Conservation (phyloP, 1,140 invertebrate species). For the Drosophila nigrodunni region DNA sequence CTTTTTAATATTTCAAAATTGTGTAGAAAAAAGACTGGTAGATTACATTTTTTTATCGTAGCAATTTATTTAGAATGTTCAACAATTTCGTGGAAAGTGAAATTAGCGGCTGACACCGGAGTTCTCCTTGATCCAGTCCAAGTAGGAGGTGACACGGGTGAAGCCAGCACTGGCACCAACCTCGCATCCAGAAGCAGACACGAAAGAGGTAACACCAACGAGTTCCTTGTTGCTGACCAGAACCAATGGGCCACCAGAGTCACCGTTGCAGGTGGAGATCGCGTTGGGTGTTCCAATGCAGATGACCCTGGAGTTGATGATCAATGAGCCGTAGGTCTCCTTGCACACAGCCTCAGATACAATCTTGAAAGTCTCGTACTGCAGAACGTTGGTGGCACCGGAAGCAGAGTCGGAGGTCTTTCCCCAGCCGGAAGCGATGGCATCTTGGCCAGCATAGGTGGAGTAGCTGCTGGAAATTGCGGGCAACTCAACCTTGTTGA, state of each 20-base stretch:
- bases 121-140: conserved; percentile 85
- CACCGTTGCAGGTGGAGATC: conserved; percentile 84
- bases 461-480: conserved; percentile 47
- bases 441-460: conserved; percentile 52
- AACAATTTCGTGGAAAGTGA: conserved; percentile 9
- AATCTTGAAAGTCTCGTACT: conserved; percentile 33
- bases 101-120: conserved; percentile 51
- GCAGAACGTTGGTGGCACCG: conserved; percentile 44
- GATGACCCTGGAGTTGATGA: conserved; percentile 2
- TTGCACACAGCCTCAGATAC: conserved; percentile 33
- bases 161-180: conserved; percentile 85
- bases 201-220: conserved; percentile 85
- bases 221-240: conserved; percentile 75
- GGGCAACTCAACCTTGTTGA: conserved; percentile 53
- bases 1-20: background rate
- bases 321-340: conserved; percentile 44
- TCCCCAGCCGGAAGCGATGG: conserved; percentile 68
- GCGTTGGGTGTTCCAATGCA: conserved; percentile 48
- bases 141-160: conserved; percentile 85
- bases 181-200: conserved; percentile 62
- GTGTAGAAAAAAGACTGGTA: background rate
- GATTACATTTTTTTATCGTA: background rate
- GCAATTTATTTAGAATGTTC: conserved; percentile 35
- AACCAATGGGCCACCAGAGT: conserved; percentile 86
- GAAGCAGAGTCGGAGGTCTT: conserved; percentile 54